Percentiles rank a stretch among this genome's conserved stretches.
phyloP scores from a whole-genome alignment of 2,888 invertebrate genomes.

The Plagodis pulveraria region DNA sequence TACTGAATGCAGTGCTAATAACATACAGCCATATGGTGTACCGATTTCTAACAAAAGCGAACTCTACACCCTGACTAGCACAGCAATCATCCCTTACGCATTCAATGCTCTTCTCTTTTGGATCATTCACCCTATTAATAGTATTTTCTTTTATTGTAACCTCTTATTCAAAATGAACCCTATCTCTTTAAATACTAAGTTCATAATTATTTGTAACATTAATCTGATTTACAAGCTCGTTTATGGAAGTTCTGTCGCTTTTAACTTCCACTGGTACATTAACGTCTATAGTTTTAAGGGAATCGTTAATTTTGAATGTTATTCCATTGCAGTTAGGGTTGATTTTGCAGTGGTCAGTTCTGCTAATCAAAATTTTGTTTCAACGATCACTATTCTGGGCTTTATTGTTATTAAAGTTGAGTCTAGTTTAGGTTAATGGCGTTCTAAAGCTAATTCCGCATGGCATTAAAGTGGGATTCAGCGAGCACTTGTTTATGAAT shows the following conservation, averaged over 20 bases:
- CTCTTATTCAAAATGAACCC: slow-evolving; percentile 40
- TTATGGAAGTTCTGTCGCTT: slow-evolving; percentile 63
- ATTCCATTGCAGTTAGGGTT: slow-evolving; percentile 26
- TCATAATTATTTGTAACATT: slow-evolving; percentile 31
- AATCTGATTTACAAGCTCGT: slow-evolving; percentile 58
- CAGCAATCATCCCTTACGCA: slow-evolving; percentile 73
- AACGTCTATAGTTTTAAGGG: slow-evolving; percentile 36
- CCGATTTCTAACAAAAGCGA: slow-evolving; percentile 60
- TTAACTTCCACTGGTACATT: slow-evolving; percentile 62
- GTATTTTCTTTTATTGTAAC: slow-evolving; percentile 54
- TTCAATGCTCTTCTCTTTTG: slow-evolving; percentile 69
- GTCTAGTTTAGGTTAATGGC: slow-evolving; percentile 36
- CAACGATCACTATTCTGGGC: slow-evolving; percentile 30
- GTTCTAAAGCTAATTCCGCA: slow-evolving; percentile 44
- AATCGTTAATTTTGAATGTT: slow-evolving; percentile 41
- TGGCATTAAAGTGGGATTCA: slow-evolving; percentile 70
- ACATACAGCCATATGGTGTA: slow-evolving; percentile 74
- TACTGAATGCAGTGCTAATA: slow-evolving; percentile 62
- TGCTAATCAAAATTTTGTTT: slow-evolving; percentile 23
- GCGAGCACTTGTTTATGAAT: slow-evolving; percentile 81
- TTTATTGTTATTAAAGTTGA: slow-evolving; percentile 38
- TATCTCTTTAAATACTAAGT: slow-evolving; percentile 29
- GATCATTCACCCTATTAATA: slow-evolving; percentile 81
- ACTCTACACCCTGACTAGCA: slow-evolving; percentile 50
- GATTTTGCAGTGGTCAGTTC: slow-evolving; percentile 29